Percentiles rank a stretch among this genome's conserved stretches.
Evolutionary conservation across 2,113 vertebrate species (phyloP).

Genomic region (Petroica traversi): DNA sequence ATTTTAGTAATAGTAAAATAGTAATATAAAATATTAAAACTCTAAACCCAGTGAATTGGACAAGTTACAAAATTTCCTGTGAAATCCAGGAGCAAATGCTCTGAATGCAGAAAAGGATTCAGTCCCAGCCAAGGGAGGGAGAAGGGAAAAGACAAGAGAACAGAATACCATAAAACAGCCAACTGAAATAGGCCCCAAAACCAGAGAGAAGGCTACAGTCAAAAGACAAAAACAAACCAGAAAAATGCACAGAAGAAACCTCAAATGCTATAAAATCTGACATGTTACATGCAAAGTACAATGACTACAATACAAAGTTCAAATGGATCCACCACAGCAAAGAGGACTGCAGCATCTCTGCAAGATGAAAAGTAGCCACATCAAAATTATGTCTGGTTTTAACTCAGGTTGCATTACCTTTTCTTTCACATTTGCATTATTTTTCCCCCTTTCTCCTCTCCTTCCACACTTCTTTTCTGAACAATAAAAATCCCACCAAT

Average conservation of each 20-base stretch:
- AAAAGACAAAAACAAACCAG: neutral
- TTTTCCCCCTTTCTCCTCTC: neutral
- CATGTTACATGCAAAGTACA: neutral
- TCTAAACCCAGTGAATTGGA: neutral
- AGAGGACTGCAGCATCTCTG: neutral
- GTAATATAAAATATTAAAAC: neutral
- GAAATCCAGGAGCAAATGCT: neutral
- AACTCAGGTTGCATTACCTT: neutral
- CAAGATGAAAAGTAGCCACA: neutral
- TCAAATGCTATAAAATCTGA: neutral
- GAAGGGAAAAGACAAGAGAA: neutral
- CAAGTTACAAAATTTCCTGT: neutral
- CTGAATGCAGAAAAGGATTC: neutral
- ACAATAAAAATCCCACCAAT: neutral
- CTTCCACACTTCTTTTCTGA: neutral
- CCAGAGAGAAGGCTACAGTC: neutral
- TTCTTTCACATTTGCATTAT: neutral
- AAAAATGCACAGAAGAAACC: neutral
- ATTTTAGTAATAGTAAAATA: neutral
- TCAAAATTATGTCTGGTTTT: neutral
- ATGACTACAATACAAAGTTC: too few relatives aligned
- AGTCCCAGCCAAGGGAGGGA: neutral
- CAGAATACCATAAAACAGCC: neutral
- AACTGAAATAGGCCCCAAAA: neutral
- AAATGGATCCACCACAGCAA: neutral